These are phyloP conservation scores for Alviniconcha marisindica DNA, from an alignment of 1,140 invertebrate genomes.

Conservation along the genomic window DNA sequence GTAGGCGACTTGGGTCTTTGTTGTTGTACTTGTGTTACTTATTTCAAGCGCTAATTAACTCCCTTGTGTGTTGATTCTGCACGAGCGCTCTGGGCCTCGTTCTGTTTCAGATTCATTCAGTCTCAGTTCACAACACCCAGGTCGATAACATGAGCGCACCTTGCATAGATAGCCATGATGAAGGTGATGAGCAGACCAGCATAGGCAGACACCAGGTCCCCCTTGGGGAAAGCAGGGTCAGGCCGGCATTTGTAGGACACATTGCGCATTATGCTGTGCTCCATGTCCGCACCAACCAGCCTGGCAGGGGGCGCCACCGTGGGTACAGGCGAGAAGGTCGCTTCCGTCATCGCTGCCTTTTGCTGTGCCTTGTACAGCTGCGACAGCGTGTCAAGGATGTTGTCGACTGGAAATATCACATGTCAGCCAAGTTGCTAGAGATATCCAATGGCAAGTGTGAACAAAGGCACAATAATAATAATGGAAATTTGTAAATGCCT, in stretches of 20 bases:
- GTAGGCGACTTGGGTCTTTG: too few species aligned
- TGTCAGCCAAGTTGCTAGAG: too few species aligned
- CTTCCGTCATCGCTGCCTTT: neutral
- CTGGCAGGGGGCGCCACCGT: neutral
- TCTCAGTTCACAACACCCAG: constrained; percentile 2
- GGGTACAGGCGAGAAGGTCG: neutral
- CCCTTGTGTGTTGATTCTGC: too few species aligned
- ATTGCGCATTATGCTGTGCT: neutral
- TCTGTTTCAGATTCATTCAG: too few species aligned
- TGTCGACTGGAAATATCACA: constrained; percentile 41
- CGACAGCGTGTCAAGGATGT: constrained; percentile 46
- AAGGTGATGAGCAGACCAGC: constrained; percentile 96
- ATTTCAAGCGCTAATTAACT: too few species aligned
- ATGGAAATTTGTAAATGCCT: too few species aligned
- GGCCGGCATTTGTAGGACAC: constrained; percentile 61
- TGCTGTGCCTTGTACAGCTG: neutral
- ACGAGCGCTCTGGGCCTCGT: too few species aligned
- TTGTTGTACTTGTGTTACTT: too few species aligned
- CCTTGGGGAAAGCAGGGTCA: constrained; percentile 62
- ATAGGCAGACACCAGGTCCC: constrained; percentile 74
- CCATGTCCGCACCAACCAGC: neutral
- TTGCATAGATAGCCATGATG: constrained; percentile 94
- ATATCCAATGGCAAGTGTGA: too few species aligned
- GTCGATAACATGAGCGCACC: constrained; percentile 57
- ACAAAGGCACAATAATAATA: too few species aligned